Percentiles rank a stretch among this genome's conserved stretches.
Conservation (phyloP, 2,888 invertebrate genomes). For the Drosophila histrio region DNA sequence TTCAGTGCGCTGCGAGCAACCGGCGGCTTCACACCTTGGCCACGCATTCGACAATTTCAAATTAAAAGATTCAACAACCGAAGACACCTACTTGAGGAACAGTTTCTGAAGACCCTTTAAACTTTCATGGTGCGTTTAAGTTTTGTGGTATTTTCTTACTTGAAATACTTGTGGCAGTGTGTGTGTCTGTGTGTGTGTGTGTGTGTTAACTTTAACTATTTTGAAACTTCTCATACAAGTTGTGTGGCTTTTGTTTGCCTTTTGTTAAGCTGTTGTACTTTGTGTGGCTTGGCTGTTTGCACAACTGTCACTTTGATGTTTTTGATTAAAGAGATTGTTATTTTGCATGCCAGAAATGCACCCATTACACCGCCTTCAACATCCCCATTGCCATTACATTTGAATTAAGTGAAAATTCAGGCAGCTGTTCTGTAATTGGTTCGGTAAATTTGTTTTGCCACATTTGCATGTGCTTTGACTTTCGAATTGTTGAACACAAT, state of each 20-base stretch:
- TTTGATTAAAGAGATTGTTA: conserved; percentile 48
- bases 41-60: conserved; percentile 33
- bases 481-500: conserved; percentile 1
- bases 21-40: conserved; percentile 69
- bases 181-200: conserved; percentile 7
- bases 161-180: conserved; percentile 7
- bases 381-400: neutral
- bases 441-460: conserved; percentile 21
- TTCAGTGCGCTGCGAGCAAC: conserved; percentile 72
- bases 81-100: conserved; percentile 21
- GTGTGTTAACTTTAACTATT: conserved; percentile 29
- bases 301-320: conserved; percentile 52
- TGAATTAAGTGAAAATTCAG: conserved; percentile 1
- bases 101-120: conserved; percentile 29
- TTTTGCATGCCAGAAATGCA: conserved; percentile 3
- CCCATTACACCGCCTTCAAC: neutral
- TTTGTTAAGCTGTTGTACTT: conserved; percentile 40
- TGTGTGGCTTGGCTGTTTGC: conserved; percentile 51
- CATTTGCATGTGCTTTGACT: conserved; percentile 22
- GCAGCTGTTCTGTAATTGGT: conserved; percentile 23
- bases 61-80: neutral
- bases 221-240: conserved; percentile 17
- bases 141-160: conserved; percentile 34
- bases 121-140: conserved; percentile 66
- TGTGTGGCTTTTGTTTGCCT: conserved; percentile 26